These are phyloP conservation scores for Muscicapa comitata DNA, from an alignment of 2,797 vertebrate genomes.

Conservation along the genomic window DNA sequence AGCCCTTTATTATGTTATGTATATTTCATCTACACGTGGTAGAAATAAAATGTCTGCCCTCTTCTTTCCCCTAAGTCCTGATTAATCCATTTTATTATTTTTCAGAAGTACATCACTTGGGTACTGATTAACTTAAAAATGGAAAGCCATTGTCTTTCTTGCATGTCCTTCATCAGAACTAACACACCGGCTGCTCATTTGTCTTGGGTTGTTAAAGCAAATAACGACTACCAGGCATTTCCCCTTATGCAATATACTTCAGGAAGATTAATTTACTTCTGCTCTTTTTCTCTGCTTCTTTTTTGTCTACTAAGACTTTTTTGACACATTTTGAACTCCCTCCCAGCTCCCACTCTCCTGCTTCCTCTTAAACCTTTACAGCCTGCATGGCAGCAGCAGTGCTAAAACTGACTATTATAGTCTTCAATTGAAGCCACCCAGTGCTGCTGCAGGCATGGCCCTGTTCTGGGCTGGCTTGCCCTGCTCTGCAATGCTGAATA, in stretches of 20 bases:
- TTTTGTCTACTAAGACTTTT: constrained; percentile 77
- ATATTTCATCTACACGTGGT: constrained; percentile 84
- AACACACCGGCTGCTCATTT: constrained; percentile 81
- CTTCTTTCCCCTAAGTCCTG: constrained; percentile 78
- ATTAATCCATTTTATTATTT: constrained; percentile 93
- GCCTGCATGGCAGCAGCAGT: neutral
- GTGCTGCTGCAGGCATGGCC: neutral
- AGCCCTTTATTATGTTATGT: constrained; percentile 82
- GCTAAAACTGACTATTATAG: neutral
- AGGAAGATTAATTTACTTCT: constrained; percentile 87
- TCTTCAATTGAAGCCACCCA: neutral
- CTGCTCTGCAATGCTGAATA: neutral
- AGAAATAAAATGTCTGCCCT: constrained; percentile 79
- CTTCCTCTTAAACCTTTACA: neutral
- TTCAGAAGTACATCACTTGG: constrained; percentile 84
- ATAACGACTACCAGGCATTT: constrained; percentile 85
- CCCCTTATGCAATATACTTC: constrained; percentile 79
- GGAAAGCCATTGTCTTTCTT: constrained; percentile 86
- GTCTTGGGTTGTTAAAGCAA: constrained; percentile 87
- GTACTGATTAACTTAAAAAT: constrained; percentile 93
- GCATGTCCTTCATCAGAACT: constrained; percentile 85
- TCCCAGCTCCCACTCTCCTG: neutral
- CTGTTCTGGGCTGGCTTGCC: neutral
- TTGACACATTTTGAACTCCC: constrained; percentile 24
- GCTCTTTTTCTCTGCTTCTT: constrained; percentile 68